Base-by-base conservation (phyloP, 2,888 invertebrate species). In the Matsumyia berberina region DNA sequence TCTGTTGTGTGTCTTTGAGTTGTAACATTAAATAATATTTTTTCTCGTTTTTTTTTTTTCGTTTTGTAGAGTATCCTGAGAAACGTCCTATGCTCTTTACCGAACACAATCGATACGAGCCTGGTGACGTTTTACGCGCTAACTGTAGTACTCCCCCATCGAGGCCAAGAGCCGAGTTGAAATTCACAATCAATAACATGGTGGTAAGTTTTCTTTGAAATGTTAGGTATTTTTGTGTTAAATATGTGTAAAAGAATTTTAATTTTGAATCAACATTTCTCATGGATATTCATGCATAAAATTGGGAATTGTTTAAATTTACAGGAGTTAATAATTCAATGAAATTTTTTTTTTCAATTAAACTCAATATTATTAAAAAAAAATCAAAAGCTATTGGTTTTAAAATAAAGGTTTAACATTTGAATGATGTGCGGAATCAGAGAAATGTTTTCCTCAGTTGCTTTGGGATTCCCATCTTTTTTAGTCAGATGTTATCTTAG, bases 91-190 rank as follows among this genome's bases (percentile, higher is more conserved):
- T 93, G 85, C 93, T 96, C 88, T 93, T 93, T 88, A 94, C 96
- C n/a, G 95, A 95, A 87, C 94, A 94, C 80, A 94, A 95, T 70
- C 94, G 95, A 62, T 95, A 96, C 90, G 95, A 95, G 89, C 94
- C 95, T 0, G 96, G 96, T 0, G 96, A 96, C 90, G 92, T 93
- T 35, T 92, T 97, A 80, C 93, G 93, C 73, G 96, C 96, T 58
- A 97, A 96, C 92, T 97, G 97, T 91, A 94, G 95, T n/a, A 94
- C 96, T 5, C 94, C 95, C 5, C 95, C 95, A 5, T 95, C 96
- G n/a, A 94, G 94, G 87, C 97, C 96, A 7, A 93, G 94, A 39
- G 95, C 95, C 35, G 94, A 94, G 87, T 93, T 97, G 83, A 95
- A 94, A 88, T 96, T 96, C 88, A 94, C 94, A 87, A 94, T 97